phyloP scores from a whole-genome alignment of 2,888 invertebrate genomes.

The Melangyna quadrimaculata region DNA sequence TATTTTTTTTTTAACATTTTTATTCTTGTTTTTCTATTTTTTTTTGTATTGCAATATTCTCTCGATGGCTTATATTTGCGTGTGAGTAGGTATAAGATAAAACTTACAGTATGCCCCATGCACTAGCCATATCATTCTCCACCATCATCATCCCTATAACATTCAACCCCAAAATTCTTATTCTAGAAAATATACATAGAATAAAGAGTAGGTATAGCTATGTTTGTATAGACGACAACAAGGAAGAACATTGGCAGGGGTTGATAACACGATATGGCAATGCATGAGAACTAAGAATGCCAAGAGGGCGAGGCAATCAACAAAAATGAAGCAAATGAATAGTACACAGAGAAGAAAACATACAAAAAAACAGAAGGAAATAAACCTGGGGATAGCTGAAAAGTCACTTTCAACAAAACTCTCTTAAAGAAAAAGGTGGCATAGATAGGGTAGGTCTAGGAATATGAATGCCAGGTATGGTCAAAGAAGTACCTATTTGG shows the following conservation, averaged over 20 bases:
- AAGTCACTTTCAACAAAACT: constrained; percentile 34
- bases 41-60: neutral
- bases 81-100: constrained; percentile 52
- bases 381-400: constrained; percentile 31
- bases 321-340: constrained; percentile 53
- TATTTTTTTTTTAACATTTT: constrained; percentile 26
- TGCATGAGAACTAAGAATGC: constrained; percentile 53
- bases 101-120: constrained; percentile 48
- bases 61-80: constrained; percentile 47
- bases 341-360: constrained; percentile 9
- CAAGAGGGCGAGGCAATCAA: constrained; percentile 69
- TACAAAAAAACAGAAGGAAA: neutral
- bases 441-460: neutral
- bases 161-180: constrained; percentile 47
- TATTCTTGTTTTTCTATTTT: constrained; percentile 32
- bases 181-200: neutral
- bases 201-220: neutral
- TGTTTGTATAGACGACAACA: constrained; percentile 23
- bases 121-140: constrained; percentile 32
- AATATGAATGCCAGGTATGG: neutral
- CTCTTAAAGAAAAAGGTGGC: neutral
- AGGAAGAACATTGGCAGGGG: constrained; percentile 55
- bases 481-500: neutral
- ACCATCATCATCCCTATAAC: neutral
- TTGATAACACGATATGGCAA: constrained; percentile 61